Evolutionary conservation across 2,888 invertebrate genomes (phyloP).

Genomic region (Neocrepidodera transversa): DNA sequence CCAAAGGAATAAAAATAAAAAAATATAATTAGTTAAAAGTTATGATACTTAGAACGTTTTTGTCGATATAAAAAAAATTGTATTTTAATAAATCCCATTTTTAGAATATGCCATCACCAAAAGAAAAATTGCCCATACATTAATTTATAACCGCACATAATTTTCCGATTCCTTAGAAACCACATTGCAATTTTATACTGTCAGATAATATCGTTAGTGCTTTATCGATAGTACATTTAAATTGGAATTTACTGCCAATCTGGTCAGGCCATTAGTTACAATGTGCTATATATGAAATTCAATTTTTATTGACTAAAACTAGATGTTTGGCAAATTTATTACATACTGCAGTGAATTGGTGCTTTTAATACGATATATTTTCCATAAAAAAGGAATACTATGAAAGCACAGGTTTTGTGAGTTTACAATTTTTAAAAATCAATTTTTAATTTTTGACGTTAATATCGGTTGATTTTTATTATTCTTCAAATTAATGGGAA

Average conservation of each 20-base stretch:
- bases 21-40: no score
- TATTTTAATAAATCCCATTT: no score
- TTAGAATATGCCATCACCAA: no score
- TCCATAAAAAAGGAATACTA: neutral
- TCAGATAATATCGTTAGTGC: slow-evolving; percentile 8
- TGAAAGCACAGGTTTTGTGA: no score
- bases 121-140: no score
- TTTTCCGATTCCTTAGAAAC: neutral
- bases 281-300: slow-evolving; percentile 8
- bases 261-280: slow-evolving; percentile 1
- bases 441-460: no score
- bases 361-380: neutral
- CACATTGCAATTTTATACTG: neutral
- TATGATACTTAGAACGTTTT: no score
- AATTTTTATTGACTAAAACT: slow-evolving; percentile 8
- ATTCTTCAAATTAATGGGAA: no score
- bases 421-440: no score
- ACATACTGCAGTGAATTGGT: neutral
- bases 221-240: slow-evolving; percentile 4
- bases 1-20: no score
- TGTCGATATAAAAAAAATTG: no score
- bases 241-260: slow-evolving; percentile 13
- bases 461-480: no score
- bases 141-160: neutral
- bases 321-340: neutral